Evolutionary conservation across 2,797 vertebrate genomes (phyloP), one percentile per base, ranked within the genome.

Genomic region (Streptopelia turtur): DNA sequence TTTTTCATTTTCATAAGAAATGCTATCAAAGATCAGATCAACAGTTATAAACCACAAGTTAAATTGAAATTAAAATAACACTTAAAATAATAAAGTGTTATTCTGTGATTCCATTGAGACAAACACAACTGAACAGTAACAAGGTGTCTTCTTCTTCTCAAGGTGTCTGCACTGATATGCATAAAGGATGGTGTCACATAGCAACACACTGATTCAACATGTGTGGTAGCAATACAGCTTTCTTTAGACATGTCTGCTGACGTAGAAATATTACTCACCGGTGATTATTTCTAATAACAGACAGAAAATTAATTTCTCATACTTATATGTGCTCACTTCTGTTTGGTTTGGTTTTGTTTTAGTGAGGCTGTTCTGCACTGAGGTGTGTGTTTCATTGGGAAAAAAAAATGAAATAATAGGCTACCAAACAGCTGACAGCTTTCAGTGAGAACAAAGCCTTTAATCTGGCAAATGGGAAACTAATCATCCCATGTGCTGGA

Each of bases 171-270:
- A 49, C 21, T 25, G 49, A 41, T 55, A 69, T 0, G 0, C 31
- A 25, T 25, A 81, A 63, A 79, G n/a, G 59, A 75, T 70, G 79
- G 56, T 16, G 16, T 90, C 80, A 88, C 74, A 56, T 12, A 91
- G 63, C 77, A 76, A 84, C 63, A 45, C 50, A 33, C 7, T 13
- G 37, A 90, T 64, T 76, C 64, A 90, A 83, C 28, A 55, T 0
- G 1, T 27, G 28, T 17, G 35, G 75, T 5, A 91, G 57, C 70
- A 90, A 74, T 27, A 76, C 4, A 59, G 39, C 63, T 88, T 90
- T 94, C 70, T 87, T 85, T 71, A 96, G 56, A 74, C 49, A 22
- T 5, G 52, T 60, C 87, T 90, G 59, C 75, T 94, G 77, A 94
- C 3, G 8, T 47, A 82, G 25, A 88, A 93, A 18, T 52, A 82